Evolutionary conservation across 1,140 invertebrate genomes (phyloP).

Genomic region (Macrocentrus cingulum): DNA sequence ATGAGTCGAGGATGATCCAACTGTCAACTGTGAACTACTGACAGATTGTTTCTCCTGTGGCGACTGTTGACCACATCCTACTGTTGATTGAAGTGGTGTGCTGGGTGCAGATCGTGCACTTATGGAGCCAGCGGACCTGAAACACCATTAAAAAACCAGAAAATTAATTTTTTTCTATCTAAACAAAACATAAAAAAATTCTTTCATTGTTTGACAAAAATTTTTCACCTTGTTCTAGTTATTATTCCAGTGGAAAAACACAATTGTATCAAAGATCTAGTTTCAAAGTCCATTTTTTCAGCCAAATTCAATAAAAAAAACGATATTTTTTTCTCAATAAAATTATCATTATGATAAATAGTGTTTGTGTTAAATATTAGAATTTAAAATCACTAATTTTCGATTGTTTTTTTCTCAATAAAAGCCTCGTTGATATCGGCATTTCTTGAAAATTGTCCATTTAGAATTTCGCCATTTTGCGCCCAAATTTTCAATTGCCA

Average conservation of each 20-base stretch:
- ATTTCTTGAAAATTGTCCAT: constrained; percentile 38
- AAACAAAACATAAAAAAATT: constrained; percentile 4
- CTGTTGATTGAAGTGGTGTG: constrained; percentile 47
- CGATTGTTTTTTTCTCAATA: no score
- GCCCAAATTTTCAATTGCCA: constrained; percentile 35
- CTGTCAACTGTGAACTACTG: constrained; percentile 42
- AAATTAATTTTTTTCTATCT: background rate
- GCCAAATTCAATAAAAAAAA: background rate
- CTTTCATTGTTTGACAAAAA: background rate
- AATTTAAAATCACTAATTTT: background rate
- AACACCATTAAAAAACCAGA: constrained; percentile 25
- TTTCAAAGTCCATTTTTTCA: constrained; percentile 46
- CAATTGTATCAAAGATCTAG: constrained; percentile 44
- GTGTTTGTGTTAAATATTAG: background rate
- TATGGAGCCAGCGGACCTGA: constrained; percentile 55
- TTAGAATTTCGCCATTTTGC: constrained; percentile 37
- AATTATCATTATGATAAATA: background rate
- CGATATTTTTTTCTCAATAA: background rate
- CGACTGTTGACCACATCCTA: constrained; percentile 39
- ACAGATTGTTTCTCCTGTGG: constrained; percentile 33
- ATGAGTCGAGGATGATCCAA: constrained; percentile 36
- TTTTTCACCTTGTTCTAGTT: constrained; percentile 43
- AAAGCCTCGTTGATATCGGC: constrained; percentile 44
- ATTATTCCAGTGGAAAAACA: constrained; percentile 41
- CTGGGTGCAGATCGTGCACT: constrained; percentile 52